Percentiles rank a stretch among this genome's conserved stretches.
Conservation (phyloP, 2,797 vertebrate genomes). For the Lepus oiostolus region DNA sequence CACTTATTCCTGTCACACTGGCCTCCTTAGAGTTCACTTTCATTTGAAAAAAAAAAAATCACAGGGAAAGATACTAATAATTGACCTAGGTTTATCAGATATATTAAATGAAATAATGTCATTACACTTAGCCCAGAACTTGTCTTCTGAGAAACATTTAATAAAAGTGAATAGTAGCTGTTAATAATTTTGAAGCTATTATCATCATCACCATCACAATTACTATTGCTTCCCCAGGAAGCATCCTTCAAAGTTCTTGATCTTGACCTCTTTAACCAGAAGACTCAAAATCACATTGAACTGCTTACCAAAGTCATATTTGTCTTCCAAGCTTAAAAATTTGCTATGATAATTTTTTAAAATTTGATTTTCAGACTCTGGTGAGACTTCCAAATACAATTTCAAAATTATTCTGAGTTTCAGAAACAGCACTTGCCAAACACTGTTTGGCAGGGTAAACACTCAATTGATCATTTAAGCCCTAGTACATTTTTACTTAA, state of each 20-base stretch:
- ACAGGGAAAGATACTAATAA: background rate
- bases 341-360: background rate
- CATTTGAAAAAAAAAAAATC: background rate
- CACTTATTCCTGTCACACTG: background rate
- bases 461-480: background rate
- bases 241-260: background rate
- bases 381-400: background rate
- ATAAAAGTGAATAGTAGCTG: background rate
- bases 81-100: background rate
- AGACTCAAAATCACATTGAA: conserved; percentile 10
- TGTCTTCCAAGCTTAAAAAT: background rate
- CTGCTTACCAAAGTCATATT: conserved; percentile 23
- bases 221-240: background rate
- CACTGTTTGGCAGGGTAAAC: background rate
- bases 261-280: background rate
- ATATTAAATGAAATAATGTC: background rate
- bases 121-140: background rate
- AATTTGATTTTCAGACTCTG: background rate
- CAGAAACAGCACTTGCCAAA: conserved; percentile 28
- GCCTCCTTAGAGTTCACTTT: background rate
- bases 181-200: background rate
- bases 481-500: background rate
- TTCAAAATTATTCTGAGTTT: conserved; percentile 54
- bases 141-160: conserved; percentile 11
- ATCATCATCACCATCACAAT: background rate